Conservation (phyloP, 1,140 invertebrate genomes). For the Lineus longissimus region DNA sequence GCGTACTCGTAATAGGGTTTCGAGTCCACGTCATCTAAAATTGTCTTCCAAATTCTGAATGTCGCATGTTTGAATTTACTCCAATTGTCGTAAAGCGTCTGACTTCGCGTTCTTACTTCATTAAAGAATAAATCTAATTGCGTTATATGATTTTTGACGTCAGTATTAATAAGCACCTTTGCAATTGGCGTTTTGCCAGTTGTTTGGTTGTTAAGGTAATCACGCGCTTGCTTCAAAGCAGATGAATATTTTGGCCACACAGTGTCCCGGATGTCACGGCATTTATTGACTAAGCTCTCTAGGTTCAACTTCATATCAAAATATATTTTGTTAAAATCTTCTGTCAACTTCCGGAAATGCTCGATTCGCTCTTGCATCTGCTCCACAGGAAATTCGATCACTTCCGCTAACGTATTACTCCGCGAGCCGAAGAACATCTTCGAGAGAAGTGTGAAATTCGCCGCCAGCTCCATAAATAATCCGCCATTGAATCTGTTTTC, state of each 20-base stretch:
- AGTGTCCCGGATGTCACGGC: slow-evolving; percentile 15
- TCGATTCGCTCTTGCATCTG: slow-evolving; percentile 21
- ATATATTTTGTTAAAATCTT: slow-evolving; percentile 13
- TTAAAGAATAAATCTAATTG: slow-evolving; percentile 26
- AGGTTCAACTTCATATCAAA: slow-evolving; percentile 21
- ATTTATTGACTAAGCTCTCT: slow-evolving; percentile 9
- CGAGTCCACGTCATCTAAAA: slow-evolving; percentile 30
- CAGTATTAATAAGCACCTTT: slow-evolving; percentile 17
- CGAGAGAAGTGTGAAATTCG: background rate
- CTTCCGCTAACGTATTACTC: slow-evolving; percentile 18
- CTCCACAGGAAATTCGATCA: slow-evolving; percentile 27
- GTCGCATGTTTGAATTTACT: slow-evolving; percentile 12
- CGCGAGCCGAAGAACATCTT: slow-evolving; percentile 1
- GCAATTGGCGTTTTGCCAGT: slow-evolving; percentile 23
- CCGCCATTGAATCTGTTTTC: background rate
- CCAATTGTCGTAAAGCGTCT: slow-evolving; percentile 31
- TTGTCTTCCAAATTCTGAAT: slow-evolving; percentile 25
- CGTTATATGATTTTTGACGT: slow-evolving; percentile 22
- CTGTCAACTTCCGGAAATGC: slow-evolving; percentile 16
- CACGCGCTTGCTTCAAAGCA: slow-evolving; percentile 8
- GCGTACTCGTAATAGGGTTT: slow-evolving; percentile 31
- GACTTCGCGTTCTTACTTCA: slow-evolving; percentile 31
- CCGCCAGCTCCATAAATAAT: background rate
- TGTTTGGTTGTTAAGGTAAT: slow-evolving; percentile 20
- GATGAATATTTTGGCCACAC: slow-evolving; percentile 15